phyloP scores from a whole-genome alignment of 2,797 vertebrate genomes.

The Iguana delicatissima region DNA sequence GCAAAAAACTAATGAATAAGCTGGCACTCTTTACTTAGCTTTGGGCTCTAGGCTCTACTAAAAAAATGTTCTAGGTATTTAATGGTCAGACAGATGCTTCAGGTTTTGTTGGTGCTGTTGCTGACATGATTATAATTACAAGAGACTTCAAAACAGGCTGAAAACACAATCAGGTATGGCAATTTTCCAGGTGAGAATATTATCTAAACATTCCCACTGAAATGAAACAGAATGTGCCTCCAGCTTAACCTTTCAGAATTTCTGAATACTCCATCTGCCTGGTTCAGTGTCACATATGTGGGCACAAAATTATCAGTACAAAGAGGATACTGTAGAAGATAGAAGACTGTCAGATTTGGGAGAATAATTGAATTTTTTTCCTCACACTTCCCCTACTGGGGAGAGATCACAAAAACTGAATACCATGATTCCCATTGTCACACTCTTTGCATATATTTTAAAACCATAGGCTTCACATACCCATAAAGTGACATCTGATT shows the following conservation, averaged over 20 bases:
- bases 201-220: constrained; percentile 13
- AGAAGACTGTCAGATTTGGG: constrained; percentile 40
- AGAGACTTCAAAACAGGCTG: neutral
- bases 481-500: neutral
- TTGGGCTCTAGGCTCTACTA: neutral
- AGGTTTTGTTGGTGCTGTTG: neutral
- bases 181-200: neutral
- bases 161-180: constrained; percentile 44
- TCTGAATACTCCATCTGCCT: constrained; percentile 2
- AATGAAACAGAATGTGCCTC: constrained; percentile 11
- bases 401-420: constrained; percentile 44
- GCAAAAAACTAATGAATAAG: constrained; percentile 3
- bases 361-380: constrained; percentile 73
- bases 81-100: neutral
- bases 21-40: neutral
- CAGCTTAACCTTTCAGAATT: neutral
- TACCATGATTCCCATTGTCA: constrained; percentile 46
- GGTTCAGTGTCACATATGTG: constrained; percentile 52
- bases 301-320: constrained; percentile 70
- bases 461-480: constrained; percentile 27
- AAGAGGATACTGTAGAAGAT: constrained; percentile 70
- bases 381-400: constrained; percentile 58
- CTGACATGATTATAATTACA: constrained; percentile 22
- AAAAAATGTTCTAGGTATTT: neutral
- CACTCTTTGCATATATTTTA: constrained; percentile 12